Base-by-base conservation (phyloP, 2,888 invertebrate species). In the Noctuana brunneofusca region DNA sequence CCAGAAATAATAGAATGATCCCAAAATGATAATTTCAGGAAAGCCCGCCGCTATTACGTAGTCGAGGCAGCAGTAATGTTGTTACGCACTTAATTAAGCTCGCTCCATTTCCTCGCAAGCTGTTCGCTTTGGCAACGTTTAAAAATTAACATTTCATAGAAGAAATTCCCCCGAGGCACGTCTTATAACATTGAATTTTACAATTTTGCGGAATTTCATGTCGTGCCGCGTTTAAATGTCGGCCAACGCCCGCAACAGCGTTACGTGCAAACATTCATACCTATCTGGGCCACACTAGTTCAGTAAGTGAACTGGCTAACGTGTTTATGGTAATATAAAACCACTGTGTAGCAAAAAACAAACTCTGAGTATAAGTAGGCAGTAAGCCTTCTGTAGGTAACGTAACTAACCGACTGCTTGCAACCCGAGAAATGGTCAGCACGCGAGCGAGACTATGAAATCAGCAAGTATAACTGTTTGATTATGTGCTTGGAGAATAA, bases 221-320 rank as follows among this genome's bases (percentile, higher is more conserved):
- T 54, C 48, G 48, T 38, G 18, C 14, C 46, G 30, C 43, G 50
- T 56, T 63, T 54, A n/a, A n/a, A 64, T 63, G 75, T 75, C 75
- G 79, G 75, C 73, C 78, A 67, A 70, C 74, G 75, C 70, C 75
- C 76, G 77, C 76, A 68, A 70, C 76, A 80, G 77, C 71, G 79
- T 80, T 84, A 81, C 76, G 79, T 83, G 81, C 79, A 82, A 84
- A 83, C 81, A 80, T 71, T 70, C 69, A 68, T 66, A 85, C 79
- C 76, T 66, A 85, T 79, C 76, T 80, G 69, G 83, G 80, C 70
- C 81, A 77, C 71, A 68, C 72, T 67, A 72, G 69, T 71, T 71
- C 68, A 32, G 53, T 32, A 22, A n/a, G 52, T 18, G 24, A 38
- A 50, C 43, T 50, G 38, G 41, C 41, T 52, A 52, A 30, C 30